phyloP scores from a whole-genome alignment of 2,888 invertebrate species.

The Drosophila emarginata region DNA sequence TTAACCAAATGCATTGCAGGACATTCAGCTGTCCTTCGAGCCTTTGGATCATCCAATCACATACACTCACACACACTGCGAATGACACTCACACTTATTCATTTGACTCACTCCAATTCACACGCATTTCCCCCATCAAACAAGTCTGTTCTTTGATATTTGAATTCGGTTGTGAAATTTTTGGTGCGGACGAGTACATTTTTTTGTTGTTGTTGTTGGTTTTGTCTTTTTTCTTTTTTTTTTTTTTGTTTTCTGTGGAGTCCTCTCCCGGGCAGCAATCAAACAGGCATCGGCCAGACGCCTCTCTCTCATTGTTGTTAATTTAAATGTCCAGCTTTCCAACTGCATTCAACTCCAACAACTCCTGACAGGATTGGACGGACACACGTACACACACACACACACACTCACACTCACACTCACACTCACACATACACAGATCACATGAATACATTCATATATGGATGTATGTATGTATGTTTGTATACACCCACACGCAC shows the following conservation, averaged over 20 bases:
- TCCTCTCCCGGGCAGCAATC: neutral
- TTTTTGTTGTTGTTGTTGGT: neutral
- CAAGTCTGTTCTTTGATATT: slow-evolving; percentile 14
- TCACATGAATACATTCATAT: too few relatives aligned
- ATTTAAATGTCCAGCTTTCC: slow-evolving; percentile 25
- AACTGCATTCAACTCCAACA: slow-evolving; percentile 5
- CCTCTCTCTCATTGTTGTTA: slow-evolving; percentile 21
- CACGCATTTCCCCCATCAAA: neutral
- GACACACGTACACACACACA: neutral
- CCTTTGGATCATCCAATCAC: neutral
- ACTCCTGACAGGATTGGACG: neutral
- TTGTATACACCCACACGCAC: slow-evolving; percentile 13
- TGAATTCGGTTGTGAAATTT: slow-evolving; percentile 12
- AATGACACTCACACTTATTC: neutral
- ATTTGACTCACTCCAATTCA: neutral
- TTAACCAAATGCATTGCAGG: neutral
- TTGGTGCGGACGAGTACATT: neutral
- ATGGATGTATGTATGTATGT: neutral
- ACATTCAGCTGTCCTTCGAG: neutral
- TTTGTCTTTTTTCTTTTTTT: neutral
- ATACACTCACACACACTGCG: neutral
- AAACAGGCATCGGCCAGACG: slow-evolving; percentile 8
- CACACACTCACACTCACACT: slow-evolving; percentile 1
- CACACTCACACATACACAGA: too few relatives aligned
- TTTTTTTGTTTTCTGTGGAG: neutral